phyloP scores from a whole-genome alignment of 2,797 vertebrate species.

The Anabacerthia variegaticeps region DNA sequence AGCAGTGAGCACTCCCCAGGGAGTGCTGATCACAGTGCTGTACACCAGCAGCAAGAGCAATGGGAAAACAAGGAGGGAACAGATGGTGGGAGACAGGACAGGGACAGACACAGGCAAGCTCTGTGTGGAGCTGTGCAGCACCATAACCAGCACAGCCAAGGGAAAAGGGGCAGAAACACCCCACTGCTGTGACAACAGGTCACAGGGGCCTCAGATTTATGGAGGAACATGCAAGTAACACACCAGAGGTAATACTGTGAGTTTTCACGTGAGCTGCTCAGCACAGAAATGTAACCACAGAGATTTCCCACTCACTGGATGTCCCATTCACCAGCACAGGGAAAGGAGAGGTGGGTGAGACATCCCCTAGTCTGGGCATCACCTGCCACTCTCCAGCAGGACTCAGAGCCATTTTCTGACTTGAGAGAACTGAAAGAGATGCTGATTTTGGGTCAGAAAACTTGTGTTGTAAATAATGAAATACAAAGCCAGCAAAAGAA shows the following conservation, averaged over 20 bases:
- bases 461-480: neutral
- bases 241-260: neutral
- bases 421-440: neutral
- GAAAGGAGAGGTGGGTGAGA: neutral
- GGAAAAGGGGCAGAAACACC: accelerated
- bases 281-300: accelerated
- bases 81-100: neutral
- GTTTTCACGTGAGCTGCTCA: accelerated
- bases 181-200: accelerated
- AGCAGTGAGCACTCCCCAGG: neutral
- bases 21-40: neutral
- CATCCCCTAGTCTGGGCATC: neutral
- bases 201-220: accelerated
- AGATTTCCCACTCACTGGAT: accelerated
- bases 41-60: neutral
- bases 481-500: neutral
- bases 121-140: accelerated
- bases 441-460: neutral
- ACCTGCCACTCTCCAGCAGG: accelerated
- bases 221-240: accelerated
- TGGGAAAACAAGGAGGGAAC: neutral
- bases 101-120: neutral
- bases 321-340: neutral
- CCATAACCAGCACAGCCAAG: accelerated
- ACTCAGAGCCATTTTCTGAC: neutral